Conservation (phyloP, 2,113 vertebrate genomes). For the Silurus meridionalis region DNA sequence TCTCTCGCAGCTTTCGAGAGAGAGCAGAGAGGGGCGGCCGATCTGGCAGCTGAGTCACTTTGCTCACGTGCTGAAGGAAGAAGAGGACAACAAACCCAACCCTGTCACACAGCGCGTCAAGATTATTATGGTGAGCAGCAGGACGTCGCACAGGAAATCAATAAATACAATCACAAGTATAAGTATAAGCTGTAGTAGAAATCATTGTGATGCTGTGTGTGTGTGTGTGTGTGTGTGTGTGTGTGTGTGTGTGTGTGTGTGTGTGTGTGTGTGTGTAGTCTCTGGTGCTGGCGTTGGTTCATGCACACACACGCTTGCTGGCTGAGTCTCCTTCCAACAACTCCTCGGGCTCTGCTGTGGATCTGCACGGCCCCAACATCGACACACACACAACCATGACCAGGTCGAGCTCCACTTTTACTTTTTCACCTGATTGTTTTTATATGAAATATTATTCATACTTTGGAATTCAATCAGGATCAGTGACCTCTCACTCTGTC, state of each 20-base stretch:
- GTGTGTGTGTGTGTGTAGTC: constrained; percentile 72
- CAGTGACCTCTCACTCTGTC: too few relatives aligned
- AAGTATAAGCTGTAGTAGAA: too few relatives aligned
- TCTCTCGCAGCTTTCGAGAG: constrained; percentile 83
- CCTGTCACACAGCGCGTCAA: constrained; percentile 96
- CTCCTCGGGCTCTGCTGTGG: constrained; percentile 64
- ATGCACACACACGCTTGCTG: constrained; percentile 93
- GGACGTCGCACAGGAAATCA: background rate
- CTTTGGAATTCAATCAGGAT: background rate
- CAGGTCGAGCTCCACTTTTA: constrained; percentile 64
- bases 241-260: constrained; percentile 8
- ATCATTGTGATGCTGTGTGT: background rate
- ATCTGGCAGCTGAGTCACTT: constrained; percentile 98
- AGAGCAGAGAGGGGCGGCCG: constrained; percentile 89
- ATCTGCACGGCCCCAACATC: constrained; percentile 78
- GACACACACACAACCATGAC: constrained; percentile 84
- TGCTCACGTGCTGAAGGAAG: constrained; percentile 90
- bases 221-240: background rate
- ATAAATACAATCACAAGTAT: background rate
- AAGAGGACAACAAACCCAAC: constrained; percentile 96
- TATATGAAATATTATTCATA: too few relatives aligned
- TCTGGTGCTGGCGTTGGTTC: constrained; percentile 91
- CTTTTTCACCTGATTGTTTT: background rate
- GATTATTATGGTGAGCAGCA: constrained; percentile 89
- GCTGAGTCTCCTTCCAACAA: constrained; percentile 82